Base-by-base conservation (phyloP, 2,797 vertebrate species). In the Cygnus olor region DNA sequence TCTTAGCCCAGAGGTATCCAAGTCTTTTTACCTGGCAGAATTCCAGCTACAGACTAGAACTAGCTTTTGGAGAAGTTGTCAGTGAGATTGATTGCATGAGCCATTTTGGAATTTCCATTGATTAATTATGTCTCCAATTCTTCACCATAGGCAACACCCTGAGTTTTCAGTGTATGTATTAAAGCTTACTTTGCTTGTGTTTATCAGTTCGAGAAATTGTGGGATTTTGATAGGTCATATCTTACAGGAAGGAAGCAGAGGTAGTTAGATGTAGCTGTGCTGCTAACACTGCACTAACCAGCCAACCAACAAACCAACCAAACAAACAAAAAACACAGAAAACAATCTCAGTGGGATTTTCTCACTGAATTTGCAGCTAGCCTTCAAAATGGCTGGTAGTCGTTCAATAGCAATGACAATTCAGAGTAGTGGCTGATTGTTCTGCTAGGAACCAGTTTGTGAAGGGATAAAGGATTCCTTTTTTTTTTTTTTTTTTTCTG, bases 31-130 rank as follows among this genome's bases (percentile, higher is more conserved):
- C 74, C 86, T 96, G 95, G 93, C 95, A 82, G 65, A 47, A 78
- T 95, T 97, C 95, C 97, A 96, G 93, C 92, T 80, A 76, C 90
- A 94, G 84, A 61, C 90, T 96, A 76, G 93, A 97, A 85, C 84
- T 94, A 96, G 85, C 51, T 92, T 93, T 96, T 97, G 91, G 92
- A 95, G 86, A 91, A 78, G 51, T 90, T 97, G 96, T 97, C 97
- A 96, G 93, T 79, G 96, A 98, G 97, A 97, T 95, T 96, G 95
- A 97, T 97, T 88, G 56, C 71, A 66, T 81, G 77, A 95, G 92
- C 87, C 90, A 69, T 96, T 97, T 96, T 93, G 79, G 91, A 96
- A 95, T 96, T 97, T 97, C 80, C 63, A 94, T 66, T 97, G 96
- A 95, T 97, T 97, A 96, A 97, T 98, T 97, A 91, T 91, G 84